Percentiles rank a stretch among this genome's conserved stretches.
These are phyloP conservation scores for Gallinago nigripennis DNA, from an alignment of 2,797 vertebrate genomes.

Conservation along the genomic window DNA sequence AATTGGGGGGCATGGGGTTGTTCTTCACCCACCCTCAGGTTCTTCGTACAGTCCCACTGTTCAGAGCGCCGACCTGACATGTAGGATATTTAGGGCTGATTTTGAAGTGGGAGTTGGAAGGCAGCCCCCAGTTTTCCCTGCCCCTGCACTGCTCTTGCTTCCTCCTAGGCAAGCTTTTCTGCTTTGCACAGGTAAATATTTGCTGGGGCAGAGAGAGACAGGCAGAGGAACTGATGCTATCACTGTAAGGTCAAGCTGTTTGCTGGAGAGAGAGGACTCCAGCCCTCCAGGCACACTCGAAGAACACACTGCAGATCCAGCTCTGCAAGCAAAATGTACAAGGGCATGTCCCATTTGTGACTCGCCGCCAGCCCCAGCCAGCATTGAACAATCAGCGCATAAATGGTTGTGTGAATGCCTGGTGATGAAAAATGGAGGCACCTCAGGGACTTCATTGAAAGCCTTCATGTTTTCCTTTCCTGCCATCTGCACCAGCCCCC, in stretches of 20 bases:
- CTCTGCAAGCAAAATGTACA: neutral
- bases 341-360: neutral
- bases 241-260: slow-evolving; percentile 1
- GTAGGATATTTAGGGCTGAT: neutral
- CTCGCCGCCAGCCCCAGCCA: neutral
- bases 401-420: neutral
- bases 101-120: neutral
- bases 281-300: neutral
- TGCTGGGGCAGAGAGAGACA: neutral
- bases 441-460: neutral
- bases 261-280: neutral
- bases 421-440: neutral
- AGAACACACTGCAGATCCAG: neutral
- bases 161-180: neutral
- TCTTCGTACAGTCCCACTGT: neutral
- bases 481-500: neutral
- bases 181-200: neutral
- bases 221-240: neutral
- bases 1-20: neutral
- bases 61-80: neutral
- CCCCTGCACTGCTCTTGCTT: neutral
- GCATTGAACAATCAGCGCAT: neutral
- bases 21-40: neutral
- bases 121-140: neutral
- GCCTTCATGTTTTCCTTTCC: neutral